Conservation (phyloP, 2,888 invertebrate species). For the Spilosoma lubricipeda region DNA sequence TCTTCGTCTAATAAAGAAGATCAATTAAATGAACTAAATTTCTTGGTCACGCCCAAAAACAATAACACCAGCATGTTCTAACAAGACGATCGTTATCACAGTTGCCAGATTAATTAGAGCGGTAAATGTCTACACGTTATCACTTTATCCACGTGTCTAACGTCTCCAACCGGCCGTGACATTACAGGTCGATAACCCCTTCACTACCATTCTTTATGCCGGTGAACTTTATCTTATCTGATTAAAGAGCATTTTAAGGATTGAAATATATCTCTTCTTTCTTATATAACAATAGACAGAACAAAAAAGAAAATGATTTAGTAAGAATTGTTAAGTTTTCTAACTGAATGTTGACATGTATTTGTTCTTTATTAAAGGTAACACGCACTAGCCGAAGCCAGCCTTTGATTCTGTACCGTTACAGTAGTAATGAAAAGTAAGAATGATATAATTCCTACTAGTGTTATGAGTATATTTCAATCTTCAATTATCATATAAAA, state of each 20-base stretch:
- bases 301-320: not conserved
- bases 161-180: conserved; percentile 68
- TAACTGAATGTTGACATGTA: not conserved
- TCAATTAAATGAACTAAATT: not conserved
- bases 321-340: not conserved
- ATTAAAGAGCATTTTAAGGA: conserved; percentile 51
- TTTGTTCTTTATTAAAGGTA: not conserved
- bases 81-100: conserved; percentile 22
- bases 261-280: not conserved
- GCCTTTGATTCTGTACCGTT: not conserved
- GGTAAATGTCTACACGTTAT: conserved; percentile 57
- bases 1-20: not conserved
- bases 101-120: conserved; percentile 34
- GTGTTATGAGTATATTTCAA: too few species aligned
- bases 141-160: conserved; percentile 59
- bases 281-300: not conserved
- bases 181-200: conserved; percentile 75
- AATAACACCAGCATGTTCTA: not conserved
- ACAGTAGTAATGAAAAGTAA: too few species aligned
- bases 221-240: conserved; percentile 58
- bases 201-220: conserved; percentile 68
- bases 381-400: not conserved
- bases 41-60: not conserved
- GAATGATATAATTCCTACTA: too few species aligned
- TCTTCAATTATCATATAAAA: too few species aligned